A percentile compares a stretch with the other conserved stretches of the same genome.
Conservation (phyloP, 2,888 invertebrate species). For the Drosophila incognita region DNA sequence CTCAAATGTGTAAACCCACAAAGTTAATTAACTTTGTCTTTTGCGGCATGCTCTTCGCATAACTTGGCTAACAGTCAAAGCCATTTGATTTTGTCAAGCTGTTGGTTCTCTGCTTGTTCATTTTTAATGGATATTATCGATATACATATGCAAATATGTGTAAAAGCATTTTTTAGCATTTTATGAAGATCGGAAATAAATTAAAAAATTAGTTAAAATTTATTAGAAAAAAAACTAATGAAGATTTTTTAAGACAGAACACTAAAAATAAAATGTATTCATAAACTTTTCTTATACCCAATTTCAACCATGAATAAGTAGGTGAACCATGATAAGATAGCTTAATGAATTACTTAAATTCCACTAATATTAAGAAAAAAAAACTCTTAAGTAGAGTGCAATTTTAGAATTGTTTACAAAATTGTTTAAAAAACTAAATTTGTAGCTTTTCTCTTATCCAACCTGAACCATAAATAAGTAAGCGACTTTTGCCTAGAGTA, state of each 20-base stretch:
- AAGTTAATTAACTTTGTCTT: slow-evolving; percentile 77
- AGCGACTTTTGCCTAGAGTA: slow-evolving; percentile 20
- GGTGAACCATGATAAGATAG: no score
- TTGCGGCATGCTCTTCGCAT: slow-evolving; percentile 38
- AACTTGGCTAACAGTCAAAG: slow-evolving; percentile 32
- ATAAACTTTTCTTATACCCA: not conserved
- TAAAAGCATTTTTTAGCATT: not conserved
- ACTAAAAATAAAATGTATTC: not conserved
- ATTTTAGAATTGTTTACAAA: not conserved
- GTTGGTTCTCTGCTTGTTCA: not conserved
- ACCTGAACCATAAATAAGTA: not conserved
- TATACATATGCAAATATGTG: not conserved
- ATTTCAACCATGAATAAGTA: not conserved
- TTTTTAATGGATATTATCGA: not conserved
- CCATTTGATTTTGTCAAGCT: slow-evolving; percentile 22
- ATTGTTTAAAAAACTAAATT: no score
- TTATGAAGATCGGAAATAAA: not conserved
- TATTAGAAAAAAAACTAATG: not conserved
- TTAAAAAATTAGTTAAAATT: not conserved
- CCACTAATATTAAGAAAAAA: not conserved
- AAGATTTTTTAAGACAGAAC: not conserved
- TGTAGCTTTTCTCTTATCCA: not conserved
- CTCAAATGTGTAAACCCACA: slow-evolving; percentile 70
- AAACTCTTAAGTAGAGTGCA: not conserved
- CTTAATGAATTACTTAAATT: rapidly evolving